Base-by-base conservation (phyloP, 2,888 invertebrate genomes). In the Epinotia nisella region DNA sequence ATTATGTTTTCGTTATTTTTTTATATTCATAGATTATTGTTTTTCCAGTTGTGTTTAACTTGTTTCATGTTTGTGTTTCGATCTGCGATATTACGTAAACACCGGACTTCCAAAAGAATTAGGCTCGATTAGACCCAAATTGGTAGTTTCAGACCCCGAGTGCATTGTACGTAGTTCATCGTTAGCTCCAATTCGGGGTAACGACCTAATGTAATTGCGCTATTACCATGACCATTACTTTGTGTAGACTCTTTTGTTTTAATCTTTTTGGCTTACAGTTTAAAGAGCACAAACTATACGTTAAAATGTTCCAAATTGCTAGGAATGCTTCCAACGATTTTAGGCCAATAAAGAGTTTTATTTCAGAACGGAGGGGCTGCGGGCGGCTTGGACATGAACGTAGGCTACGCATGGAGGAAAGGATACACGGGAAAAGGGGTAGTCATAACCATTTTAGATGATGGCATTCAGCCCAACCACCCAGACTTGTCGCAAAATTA, bases 351-450 rank as follows among this genome's bases (percentile, higher is more conserved):
- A 64, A 69, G 56, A 68, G 58, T 78, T 71, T 75, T 80, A 76
- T 88, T 85, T 39, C 92, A 98, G 98, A 98, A 98, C 85, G 97
- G 97, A 56, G 98, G 98, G 75, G 98, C 98, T 72, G 97, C 97
- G 83, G 98, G 98, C 87, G 98, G 98, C 17, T 95, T 96, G 84
- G 99, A 99, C 90, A 99, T 99, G 99, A 99, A 99, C 89, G 96
- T 99, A 58, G 96, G 96, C 11, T 97, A 97, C 45, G 99, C 99
- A 17, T 99, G 99, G 99, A 95, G 97, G 82, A 97, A 97, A 87
- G 99, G 99, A 1, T 99, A 98, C 87, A 98, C 98, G 1, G 99
- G 99, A 65, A 98, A 98, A 90, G 98, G 98, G 74, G 97, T 99
- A 49, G 98, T 99, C 56, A 97, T 99, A 75, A 98, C 99, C 72